These are phyloP conservation scores for Thecophora atra DNA, from an alignment of 2,888 invertebrate species.

Conservation along the genomic window DNA sequence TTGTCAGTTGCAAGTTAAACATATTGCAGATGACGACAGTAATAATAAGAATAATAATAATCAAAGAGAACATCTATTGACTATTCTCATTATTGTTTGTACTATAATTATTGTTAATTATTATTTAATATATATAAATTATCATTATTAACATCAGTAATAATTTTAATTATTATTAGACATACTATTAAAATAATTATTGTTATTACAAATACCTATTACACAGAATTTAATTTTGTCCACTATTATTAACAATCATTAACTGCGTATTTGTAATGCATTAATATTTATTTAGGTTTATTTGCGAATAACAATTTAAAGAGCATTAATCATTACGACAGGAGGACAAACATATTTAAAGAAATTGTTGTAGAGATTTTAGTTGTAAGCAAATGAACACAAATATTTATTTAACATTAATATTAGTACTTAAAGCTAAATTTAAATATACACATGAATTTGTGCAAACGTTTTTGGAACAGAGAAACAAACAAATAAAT, in stretches of 20 bases:
- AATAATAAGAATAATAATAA: not conserved
- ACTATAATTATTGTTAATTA: not conserved
- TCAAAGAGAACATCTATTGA: not conserved
- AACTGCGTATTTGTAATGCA: no score
- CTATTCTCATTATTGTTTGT: not conserved
- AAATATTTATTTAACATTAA: slow-evolving; percentile 36
- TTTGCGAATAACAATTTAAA: slow-evolving; percentile 10
- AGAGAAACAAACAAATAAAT: slow-evolving; percentile 31
- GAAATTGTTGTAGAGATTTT: slow-evolving; percentile 30
- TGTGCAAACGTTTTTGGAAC: slow-evolving; percentile 34
- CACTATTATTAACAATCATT: no score
- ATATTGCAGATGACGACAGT: not conserved
- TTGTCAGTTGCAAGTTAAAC: slow-evolving; percentile 28
- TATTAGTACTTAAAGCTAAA: slow-evolving; percentile 30
- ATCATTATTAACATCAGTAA: no score
- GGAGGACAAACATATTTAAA: not conserved
- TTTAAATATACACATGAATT: slow-evolving; percentile 33
- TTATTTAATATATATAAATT: slow-evolving; percentile 4
- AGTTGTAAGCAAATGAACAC: slow-evolving; percentile 34
- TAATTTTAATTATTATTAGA: not conserved
- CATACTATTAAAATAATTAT: not conserved
- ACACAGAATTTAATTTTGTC: not conserved
- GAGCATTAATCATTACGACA: not conserved
- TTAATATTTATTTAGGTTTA: not conserved
- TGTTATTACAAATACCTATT: not conserved